A percentile compares a stretch with the other conserved stretches of the same genome.
Evolutionary conservation across 1,140 invertebrate species (phyloP).

Genomic region (Calephelis nemesis): DNA sequence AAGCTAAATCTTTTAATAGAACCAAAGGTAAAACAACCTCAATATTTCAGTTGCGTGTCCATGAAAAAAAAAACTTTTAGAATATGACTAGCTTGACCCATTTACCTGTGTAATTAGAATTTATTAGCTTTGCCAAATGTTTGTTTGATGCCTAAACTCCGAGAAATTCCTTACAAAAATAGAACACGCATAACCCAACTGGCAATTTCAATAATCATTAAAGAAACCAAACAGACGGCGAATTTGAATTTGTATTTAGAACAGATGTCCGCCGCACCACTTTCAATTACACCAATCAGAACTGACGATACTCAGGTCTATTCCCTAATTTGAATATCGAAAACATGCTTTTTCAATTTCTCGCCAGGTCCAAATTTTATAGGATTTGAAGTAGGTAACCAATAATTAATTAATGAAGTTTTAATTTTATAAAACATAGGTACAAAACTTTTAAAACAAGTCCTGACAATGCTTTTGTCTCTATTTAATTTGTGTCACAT

Average conservation of each 20-base stretch:
- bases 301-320: conserved; percentile 52
- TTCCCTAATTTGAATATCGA: conserved; percentile 64
- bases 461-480: too few species aligned
- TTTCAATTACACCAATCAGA: conserved; percentile 55
- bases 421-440: not conserved
- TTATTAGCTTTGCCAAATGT: conserved; percentile 25
- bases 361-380: not conserved
- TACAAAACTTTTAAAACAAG: not conserved
- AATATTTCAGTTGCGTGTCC: not conserved
- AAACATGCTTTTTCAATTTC: conserved; percentile 50
- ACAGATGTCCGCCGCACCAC: conserved; percentile 62
- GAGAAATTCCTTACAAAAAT: conserved; percentile 54
- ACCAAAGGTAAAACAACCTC: not conserved
- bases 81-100: conserved; percentile 16
- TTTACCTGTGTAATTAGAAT: conserved; percentile 27
- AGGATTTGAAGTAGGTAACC: not conserved
- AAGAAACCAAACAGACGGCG: conserved; percentile 63
- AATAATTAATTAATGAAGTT: not conserved
- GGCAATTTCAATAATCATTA: conserved; percentile 73
- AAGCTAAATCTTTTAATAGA: not conserved
- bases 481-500: too few species aligned
- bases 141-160: conserved; percentile 25
- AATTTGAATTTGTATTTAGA: conserved; percentile 59
- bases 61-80: conserved; percentile 15
- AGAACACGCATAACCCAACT: conserved; percentile 56